Evolutionary conservation across 1,140 invertebrate genomes (phyloP).

Genomic region (Microplitis demolitor): DNA sequence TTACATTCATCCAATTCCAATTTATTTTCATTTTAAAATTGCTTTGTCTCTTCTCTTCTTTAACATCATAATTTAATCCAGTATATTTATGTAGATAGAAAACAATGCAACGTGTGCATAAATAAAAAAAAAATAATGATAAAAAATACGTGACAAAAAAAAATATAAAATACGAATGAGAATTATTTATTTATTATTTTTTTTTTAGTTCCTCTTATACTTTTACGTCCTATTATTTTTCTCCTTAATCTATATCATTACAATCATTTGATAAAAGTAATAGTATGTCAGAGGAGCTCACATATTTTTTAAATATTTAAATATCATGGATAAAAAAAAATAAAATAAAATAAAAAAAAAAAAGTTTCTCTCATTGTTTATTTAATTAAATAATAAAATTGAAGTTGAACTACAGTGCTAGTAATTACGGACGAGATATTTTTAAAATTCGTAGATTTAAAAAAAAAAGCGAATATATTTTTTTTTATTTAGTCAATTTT

Average conservation of each 20-base stretch:
- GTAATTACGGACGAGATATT: background rate
- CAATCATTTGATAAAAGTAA: background rate
- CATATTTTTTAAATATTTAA: background rate
- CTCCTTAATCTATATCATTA: too few species aligned
- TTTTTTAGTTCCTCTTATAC: too few species aligned
- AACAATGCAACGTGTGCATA: too few species aligned
- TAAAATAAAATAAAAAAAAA: background rate
- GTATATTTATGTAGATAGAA: too few species aligned
- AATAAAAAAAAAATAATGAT: background rate
- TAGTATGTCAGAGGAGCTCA: background rate
- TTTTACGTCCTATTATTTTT: too few species aligned
- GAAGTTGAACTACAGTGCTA: slow-evolving; percentile 24
- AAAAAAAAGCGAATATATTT: background rate
- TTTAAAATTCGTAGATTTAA: background rate
- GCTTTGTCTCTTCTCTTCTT: too few species aligned
- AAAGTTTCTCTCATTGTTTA: background rate
- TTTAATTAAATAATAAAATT: background rate
- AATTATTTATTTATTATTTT: too few species aligned
- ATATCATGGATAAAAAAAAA: background rate
- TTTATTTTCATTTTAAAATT: background rate
- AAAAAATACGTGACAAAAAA: background rate
- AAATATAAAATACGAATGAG: too few species aligned
- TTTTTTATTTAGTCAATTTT: slow-evolving; percentile 2
- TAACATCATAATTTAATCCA: too few species aligned
- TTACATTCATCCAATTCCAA: background rate